These are phyloP conservation scores for Cromileptes altivelis DNA, from an alignment of 2,113 vertebrate genomes.

Conservation along the genomic window DNA sequence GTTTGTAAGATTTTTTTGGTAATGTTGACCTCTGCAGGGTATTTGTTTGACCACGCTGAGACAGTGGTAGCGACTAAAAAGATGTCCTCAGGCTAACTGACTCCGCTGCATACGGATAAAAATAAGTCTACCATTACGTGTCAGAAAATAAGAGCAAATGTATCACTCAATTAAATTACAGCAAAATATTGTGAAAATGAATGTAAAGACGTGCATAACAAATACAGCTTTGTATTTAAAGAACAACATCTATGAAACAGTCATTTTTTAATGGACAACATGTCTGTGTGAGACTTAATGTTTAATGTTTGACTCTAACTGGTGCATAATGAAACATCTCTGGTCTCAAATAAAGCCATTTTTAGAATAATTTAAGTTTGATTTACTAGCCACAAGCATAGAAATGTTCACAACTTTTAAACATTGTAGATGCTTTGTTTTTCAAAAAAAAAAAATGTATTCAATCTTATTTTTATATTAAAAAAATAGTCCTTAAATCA, in stretches of 20 bases:
- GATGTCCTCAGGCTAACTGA: slow-evolving; percentile 12
- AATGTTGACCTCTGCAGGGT: slow-evolving; percentile 30
- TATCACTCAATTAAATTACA: background rate
- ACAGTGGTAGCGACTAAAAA: background rate
- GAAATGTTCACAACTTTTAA: background rate
- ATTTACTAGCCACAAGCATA: background rate
- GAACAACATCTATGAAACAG: background rate
- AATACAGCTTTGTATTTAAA: slow-evolving; percentile 12
- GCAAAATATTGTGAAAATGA: background rate
- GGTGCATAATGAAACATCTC: background rate
- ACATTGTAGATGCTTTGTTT: background rate
- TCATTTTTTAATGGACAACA: background rate
- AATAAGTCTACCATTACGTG: background rate
- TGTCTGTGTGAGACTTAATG: background rate
- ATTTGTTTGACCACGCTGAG: slow-evolving; percentile 23
- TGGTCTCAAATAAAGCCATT: slow-evolving; percentile 25
- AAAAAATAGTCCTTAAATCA: background rate
- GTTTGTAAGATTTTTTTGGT: slow-evolving; percentile 64
- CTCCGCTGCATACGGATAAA: background rate
- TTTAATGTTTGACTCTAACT: slow-evolving; percentile 1
- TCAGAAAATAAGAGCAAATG: background rate
- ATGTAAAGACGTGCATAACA: background rate
- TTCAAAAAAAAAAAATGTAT: background rate
- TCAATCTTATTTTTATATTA: slow-evolving; percentile 5
- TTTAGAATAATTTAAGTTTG: background rate